Percentiles rank a stretch among this genome's conserved stretches.
phyloP scores from a whole-genome alignment of 2,888 invertebrate species.

The Ectemnius lituratus region DNA sequence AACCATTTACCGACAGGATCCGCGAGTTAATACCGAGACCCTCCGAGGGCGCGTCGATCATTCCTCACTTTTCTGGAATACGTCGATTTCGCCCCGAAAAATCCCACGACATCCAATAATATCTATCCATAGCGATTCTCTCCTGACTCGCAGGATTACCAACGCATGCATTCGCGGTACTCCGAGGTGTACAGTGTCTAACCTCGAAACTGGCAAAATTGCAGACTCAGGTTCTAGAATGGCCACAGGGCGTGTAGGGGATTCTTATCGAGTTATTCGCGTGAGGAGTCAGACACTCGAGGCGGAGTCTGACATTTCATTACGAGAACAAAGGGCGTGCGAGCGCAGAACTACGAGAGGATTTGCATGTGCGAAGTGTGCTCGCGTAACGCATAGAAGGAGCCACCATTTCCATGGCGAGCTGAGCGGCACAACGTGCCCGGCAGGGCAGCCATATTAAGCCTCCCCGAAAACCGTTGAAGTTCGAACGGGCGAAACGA shows the following conservation, averaged over 20 bases:
- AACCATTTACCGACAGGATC: slow-evolving; percentile 55
- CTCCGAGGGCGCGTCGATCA: slow-evolving; percentile 51
- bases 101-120: not conserved
- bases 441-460: slow-evolving; percentile 60
- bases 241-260: no score
- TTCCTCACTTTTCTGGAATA: slow-evolving; percentile 46
- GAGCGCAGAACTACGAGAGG: not conserved
- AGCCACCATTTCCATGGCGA: slow-evolving; percentile 52
- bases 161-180: not conserved
- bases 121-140: not conserved
- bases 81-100: slow-evolving; percentile 30
- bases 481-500: slow-evolving; percentile 40
- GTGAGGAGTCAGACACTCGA: no score
- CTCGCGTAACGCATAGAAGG: slow-evolving; percentile 15
- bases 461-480: slow-evolving; percentile 51
- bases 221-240: not conserved
- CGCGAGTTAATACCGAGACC: slow-evolving; percentile 28
- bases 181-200: not conserved
- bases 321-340: no score
- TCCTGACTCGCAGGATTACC: not conserved
- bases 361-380: not conserved
- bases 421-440: slow-evolving; percentile 49
- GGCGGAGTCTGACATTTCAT: no score
- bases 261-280: no score
- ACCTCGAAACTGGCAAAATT: slow-evolving; percentile 2